These are phyloP conservation scores for Leptinotarsa peninsularis DNA, from an alignment of 2,888 invertebrate species.

Conservation along the genomic window DNA sequence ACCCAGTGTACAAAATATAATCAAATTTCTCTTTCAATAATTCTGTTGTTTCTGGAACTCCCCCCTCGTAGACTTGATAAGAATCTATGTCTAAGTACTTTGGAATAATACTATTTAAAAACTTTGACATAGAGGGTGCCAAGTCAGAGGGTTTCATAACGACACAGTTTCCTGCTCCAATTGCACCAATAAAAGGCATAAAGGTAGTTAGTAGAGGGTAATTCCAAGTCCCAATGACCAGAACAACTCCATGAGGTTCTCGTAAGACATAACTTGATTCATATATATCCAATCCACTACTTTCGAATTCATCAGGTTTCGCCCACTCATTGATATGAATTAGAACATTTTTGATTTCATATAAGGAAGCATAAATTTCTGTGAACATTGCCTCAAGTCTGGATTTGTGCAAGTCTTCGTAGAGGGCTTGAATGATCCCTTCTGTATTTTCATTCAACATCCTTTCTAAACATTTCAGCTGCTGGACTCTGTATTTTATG, in stretches of 20 bases:
- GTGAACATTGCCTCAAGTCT: constrained; percentile 82
- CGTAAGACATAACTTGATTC: constrained; percentile 76
- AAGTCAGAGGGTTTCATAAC: constrained; percentile 94
- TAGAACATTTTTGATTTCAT: constrained; percentile 79
- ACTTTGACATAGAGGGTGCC: constrained; percentile 76
- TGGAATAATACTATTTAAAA: constrained; percentile 82
- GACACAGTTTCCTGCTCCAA: constrained; percentile 93
- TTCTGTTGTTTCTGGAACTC: constrained; percentile 74
- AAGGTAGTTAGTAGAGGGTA: constrained; percentile 90
- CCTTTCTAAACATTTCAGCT: constrained; percentile 79
- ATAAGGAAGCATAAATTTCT: constrained; percentile 81
- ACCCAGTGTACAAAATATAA: constrained; percentile 84
- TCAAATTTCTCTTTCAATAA: constrained; percentile 78
- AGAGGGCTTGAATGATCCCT: constrained; percentile 79
- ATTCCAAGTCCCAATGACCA: constrained; percentile 95
- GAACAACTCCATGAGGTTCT: constrained; percentile 92
- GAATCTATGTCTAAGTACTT: constrained; percentile 88
- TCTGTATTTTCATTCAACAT: constrained; percentile 84
- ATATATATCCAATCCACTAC: constrained; percentile 75
- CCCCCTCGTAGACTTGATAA: constrained; percentile 73
- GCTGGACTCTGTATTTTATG: constrained; percentile 82
- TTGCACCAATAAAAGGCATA: constrained; percentile 82
- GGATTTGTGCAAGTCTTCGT: constrained; percentile 82
- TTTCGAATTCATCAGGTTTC: constrained; percentile 79
- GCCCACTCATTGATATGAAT: constrained; percentile 82